Percentiles rank a stretch among this genome's conserved stretches.
Evolutionary conservation across 2,888 invertebrate species (phyloP).

Genomic region (Dione vanillae): DNA sequence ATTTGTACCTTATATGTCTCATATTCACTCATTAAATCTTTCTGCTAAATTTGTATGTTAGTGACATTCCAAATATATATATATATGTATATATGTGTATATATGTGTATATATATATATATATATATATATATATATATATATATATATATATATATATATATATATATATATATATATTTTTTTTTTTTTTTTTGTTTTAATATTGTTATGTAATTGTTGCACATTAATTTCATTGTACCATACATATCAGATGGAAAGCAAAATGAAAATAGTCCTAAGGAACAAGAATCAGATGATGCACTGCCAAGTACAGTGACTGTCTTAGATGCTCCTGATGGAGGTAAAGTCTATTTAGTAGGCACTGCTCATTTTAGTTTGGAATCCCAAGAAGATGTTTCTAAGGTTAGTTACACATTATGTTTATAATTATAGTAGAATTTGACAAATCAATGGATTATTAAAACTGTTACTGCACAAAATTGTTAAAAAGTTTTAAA

Average conservation of each 20-base stretch:
- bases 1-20: too few species aligned
- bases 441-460: too few species aligned
- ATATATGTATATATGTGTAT: too few species aligned
- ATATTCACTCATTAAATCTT: too few species aligned
- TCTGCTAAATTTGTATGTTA: too few species aligned
- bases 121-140: background rate
- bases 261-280: conserved; percentile 16
- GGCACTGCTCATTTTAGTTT: conserved; percentile 99
- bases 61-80: too few species aligned
- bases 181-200: background rate
- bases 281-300: conserved; percentile 54
- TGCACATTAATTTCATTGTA: too few species aligned
- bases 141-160: background rate
- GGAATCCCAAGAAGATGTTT: conserved; percentile 98
- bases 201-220: too few species aligned
- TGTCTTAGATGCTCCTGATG: conserved; percentile 89
- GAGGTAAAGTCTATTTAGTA: conserved; percentile 95
- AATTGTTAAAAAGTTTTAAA: too few species aligned
- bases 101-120: too few species aligned
- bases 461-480: too few species aligned
- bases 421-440: too few species aligned
- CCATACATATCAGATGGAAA: background rate
- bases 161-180: background rate
- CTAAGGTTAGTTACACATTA: conserved; percentile 83
- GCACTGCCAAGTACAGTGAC: conserved; percentile 88